These are phyloP conservation scores for Aldabrachelys gigantea DNA, from an alignment of 2,113 vertebrate genomes.

Conservation along the genomic window DNA sequence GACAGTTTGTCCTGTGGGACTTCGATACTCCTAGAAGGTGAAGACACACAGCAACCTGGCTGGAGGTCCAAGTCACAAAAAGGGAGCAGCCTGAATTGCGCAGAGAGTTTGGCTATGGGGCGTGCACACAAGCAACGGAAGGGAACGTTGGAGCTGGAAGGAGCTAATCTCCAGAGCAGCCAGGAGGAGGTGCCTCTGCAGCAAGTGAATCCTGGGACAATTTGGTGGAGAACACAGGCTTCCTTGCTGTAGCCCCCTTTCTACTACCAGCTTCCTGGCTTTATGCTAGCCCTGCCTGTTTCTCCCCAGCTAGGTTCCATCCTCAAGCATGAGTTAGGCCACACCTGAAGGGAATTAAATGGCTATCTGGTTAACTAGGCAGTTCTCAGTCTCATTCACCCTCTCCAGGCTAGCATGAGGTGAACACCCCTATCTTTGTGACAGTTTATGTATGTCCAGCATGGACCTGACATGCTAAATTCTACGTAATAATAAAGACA, in stretches of 20 bases:
- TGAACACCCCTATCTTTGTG: not conserved
- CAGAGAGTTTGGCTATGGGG: not conserved
- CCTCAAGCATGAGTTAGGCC: not conserved
- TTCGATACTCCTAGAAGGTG: not conserved
- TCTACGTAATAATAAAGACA: not conserved
- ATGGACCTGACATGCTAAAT: not conserved
- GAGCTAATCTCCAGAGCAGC: not conserved
- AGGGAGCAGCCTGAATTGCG: not conserved
- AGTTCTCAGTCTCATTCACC: not conserved
- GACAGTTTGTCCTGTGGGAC: not conserved
- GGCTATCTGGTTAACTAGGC: not conserved
- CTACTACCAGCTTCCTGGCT: not conserved
- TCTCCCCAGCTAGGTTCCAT: not conserved
- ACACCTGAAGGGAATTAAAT: not conserved
- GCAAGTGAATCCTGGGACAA: not conserved
- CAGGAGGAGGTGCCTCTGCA: not conserved
- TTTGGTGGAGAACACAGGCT: not conserved
- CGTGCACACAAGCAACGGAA: not conserved
- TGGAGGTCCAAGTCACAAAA: not conserved
- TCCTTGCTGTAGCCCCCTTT: not conserved
- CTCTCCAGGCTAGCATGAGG: not conserved
- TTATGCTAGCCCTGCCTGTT: not conserved
- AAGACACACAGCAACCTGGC: not conserved
- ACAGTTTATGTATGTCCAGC: not conserved
- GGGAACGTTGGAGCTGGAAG: not conserved